Evolutionary conservation across 1,140 invertebrate genomes (phyloP), one percentile per base, ranked within the genome.

Genomic region (Heliconius nattereri): DNA sequence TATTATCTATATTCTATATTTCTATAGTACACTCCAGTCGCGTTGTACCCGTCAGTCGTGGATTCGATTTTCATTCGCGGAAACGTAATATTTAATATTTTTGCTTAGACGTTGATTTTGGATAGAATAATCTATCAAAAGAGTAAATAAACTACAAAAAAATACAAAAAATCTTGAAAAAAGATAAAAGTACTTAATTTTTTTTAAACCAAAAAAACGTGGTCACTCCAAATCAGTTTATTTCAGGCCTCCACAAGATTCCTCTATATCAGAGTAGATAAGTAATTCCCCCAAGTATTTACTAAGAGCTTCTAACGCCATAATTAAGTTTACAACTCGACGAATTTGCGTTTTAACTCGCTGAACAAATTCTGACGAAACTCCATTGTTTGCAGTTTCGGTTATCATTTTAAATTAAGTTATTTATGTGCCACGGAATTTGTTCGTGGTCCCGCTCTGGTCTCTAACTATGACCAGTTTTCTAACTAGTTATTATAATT

Each of bases 341-440:
- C 78, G 85, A 85, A 85, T 87, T 87, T 84, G 82, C 83, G 79
- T 80, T 80, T 85, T 84, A 87, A 85, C 83, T 85, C 84, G 80
- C 73, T 80, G 78, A 73, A 75, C 74, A 73, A 82, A 81, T 82
- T 84, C 80, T 77, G 76, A 66, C 70, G 37, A 76, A 80, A 84
- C 79, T 77, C 77, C 81, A 83, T 87, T 86, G 86, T 87, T 87
- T 87, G 86, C 77, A 73, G 81, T 85, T 80, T 80, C 75, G 78
- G 86, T 86, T 87, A 87, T 87, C 81, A 83, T 85, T 85, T 83
- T 76, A 76, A 85, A 87, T 86, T 83, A 81, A 85, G 80, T 87
- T 87, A 87, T 79, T 79, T 73, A 57, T 75, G 73, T 79, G 54
- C 54, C 32, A 57, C 13, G 29, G 37, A 13, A 29, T 49, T 74